A percentile compares a stretch with the other conserved stretches of the same genome.
phyloP scores from a whole-genome alignment of 2,113 vertebrate species.

The Turdus rufiventris region DNA sequence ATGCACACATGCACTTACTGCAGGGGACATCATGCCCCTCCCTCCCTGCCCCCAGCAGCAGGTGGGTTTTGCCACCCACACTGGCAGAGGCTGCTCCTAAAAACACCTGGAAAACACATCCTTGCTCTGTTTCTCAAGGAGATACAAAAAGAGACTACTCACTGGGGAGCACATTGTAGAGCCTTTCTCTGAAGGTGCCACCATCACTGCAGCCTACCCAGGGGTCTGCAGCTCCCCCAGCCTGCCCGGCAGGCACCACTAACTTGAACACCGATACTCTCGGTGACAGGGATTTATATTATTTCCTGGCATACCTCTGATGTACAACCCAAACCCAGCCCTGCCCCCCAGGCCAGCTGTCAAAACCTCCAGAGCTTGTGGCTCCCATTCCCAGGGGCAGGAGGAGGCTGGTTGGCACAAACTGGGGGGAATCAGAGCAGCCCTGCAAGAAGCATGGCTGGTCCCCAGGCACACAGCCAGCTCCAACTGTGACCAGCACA shows the following conservation, averaged over 20 bases:
- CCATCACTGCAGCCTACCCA: background rate
- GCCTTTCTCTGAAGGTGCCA: background rate
- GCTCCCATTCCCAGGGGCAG: background rate
- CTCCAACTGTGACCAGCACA: background rate
- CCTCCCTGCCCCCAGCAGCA: background rate
- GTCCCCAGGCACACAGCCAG: background rate
- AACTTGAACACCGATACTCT: background rate
- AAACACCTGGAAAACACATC: background rate
- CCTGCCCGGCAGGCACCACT: fast-evolving
- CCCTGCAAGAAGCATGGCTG: background rate
- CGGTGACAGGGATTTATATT: background rate
- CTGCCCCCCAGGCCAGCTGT: background rate
- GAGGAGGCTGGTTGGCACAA: fast-evolving
- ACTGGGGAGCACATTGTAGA: background rate
- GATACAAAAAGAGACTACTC: background rate
- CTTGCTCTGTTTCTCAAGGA: background rate
- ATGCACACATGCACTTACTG: background rate
- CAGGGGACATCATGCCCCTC: background rate
- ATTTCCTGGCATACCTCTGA: constrained; percentile 17
- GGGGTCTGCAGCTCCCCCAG: background rate
- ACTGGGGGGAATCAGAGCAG: background rate
- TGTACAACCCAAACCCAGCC: background rate
- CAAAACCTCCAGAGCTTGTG: background rate
- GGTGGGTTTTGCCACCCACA: background rate
- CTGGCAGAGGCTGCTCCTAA: background rate